Evolutionary conservation across 2,888 invertebrate genomes (phyloP).

Genomic region (Orthosia gracilis): DNA sequence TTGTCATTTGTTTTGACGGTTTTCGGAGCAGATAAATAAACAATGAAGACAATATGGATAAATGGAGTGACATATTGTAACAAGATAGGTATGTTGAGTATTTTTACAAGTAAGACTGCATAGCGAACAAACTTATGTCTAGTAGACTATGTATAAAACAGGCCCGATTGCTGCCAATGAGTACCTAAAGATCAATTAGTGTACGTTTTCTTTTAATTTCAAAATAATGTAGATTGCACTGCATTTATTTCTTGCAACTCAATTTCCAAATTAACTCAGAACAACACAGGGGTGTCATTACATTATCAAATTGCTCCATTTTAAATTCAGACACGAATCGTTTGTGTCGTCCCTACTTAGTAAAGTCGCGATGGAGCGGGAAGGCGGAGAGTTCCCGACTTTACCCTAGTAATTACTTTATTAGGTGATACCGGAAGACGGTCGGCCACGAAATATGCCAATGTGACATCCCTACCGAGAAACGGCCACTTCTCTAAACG

Average conservation of each 20-base stretch:
- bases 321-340: slow-evolving; percentile 67
- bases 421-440: slow-evolving; percentile 81
- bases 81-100: background rate
- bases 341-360: slow-evolving; percentile 65
- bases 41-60: background rate
- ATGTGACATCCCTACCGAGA: slow-evolving; percentile 67
- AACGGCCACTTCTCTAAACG: slow-evolving; percentile 59
- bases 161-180: background rate
- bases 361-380: slow-evolving; percentile 50
- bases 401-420: slow-evolving; percentile 83
- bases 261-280: slow-evolving; percentile 48
- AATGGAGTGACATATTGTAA: background rate
- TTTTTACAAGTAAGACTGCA: background rate
- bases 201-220: background rate
- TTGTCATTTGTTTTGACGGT: background rate
- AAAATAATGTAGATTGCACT: background rate
- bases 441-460: slow-evolving; percentile 74
- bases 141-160: background rate
- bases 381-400: slow-evolving; percentile 59
- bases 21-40: background rate
- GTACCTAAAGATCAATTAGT: too few species aligned
- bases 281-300: slow-evolving; percentile 57
- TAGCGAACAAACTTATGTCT: background rate
- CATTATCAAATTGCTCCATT: slow-evolving; percentile 65
- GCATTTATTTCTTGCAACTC: slow-evolving; percentile 17